Evolutionary conservation across 2,888 invertebrate species (phyloP), one percentile per base, ranked within the genome.

Genomic region (Andrena minutula): DNA sequence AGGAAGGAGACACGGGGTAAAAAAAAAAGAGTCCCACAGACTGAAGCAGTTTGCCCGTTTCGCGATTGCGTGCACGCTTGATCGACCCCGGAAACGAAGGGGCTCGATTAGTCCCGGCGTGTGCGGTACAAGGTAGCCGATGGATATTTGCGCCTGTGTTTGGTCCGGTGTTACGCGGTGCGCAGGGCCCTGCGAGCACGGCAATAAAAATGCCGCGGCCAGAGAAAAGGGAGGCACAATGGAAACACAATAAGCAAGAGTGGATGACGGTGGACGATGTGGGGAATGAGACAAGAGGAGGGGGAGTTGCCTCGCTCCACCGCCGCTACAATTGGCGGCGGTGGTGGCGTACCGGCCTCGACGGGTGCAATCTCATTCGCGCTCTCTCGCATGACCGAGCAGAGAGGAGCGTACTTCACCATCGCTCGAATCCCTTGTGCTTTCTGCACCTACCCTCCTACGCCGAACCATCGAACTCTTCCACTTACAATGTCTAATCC

Each of bases 281-380:
- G 77, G 77, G 76, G 88, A 79, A 83, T 63, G 79, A 81, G 85
- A 79, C 82, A 77, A 81, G 81, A 76, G 75, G 23, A 16, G 28
- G 65, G 30, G 71, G 77, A 65, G 72, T 64, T 70, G 82, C 65
- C 76, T 82, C 84, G 81, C 82, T 77, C 77, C 79, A 74, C 60
- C 66, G 79, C 76, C 69, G 70, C 64, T 74, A 82, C 86, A 86
- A 87, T 83, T 89, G 88, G 84, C 84, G 83, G 82, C 87, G 79
- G 82, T 28, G 74, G 81, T 61, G 73, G 83, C 74, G 85, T 78
- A 83, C 88, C 79, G 71, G 77, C 80, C 82, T 73, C 79, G 82
- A 85, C 86, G 84, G 41, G 83, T 86, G 90, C 91, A 91, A 92
- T 92, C 90, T 92, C 92, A 89, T 92, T 92, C 91, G 89, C 90